Evolutionary conservation across 1,140 invertebrate species (phyloP).

Genomic region (Ceratina japonica): DNA sequence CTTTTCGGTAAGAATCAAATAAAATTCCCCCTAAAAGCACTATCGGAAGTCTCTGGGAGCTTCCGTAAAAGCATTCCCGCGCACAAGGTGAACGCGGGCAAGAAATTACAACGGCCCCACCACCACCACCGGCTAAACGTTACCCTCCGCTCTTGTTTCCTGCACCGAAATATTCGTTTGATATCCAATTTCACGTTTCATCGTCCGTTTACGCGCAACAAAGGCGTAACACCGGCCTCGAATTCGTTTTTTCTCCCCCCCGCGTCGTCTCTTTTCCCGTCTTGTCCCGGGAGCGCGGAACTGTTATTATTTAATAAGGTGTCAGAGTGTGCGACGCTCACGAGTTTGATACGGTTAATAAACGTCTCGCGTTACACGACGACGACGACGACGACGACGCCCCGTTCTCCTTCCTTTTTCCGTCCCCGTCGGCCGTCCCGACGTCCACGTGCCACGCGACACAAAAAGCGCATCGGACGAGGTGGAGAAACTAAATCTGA

Average conservation of each 20-base stretch:
- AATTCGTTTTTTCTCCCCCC: slow-evolving; percentile 6
- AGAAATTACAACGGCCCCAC: slow-evolving; percentile 45
- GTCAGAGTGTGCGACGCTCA: slow-evolving; percentile 6
- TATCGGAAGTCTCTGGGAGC: slow-evolving; percentile 49
- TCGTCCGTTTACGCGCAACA: not conserved
- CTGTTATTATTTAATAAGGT: slow-evolving; percentile 53
- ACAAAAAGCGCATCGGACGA: slow-evolving; percentile 22
- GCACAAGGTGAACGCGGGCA: slow-evolving; percentile 21
- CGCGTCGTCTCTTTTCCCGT: slow-evolving; percentile 5
- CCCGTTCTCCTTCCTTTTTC: not conserved
- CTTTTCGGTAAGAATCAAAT: slow-evolving; percentile 62
- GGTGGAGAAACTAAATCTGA: slow-evolving; percentile 29
- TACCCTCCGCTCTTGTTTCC: slow-evolving; percentile 16
- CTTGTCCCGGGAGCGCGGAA: slow-evolving; percentile 8
- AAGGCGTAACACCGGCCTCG: not conserved
- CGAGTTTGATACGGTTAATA: slow-evolving; percentile 52
- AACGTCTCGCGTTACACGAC: slow-evolving; percentile 31
- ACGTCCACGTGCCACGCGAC: slow-evolving; percentile 28
- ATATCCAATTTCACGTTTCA: slow-evolving; percentile 13
- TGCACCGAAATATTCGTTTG: slow-evolving; percentile 6
- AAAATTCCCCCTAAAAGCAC: slow-evolving; percentile 55
- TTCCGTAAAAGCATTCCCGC: slow-evolving; percentile 53
- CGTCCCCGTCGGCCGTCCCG: not conserved
- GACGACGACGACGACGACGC: too few relatives aligned
- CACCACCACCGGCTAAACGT: slow-evolving; percentile 10